phyloP scores from a whole-genome alignment of 2,888 invertebrate species.

The Xanthia icteritia region DNA sequence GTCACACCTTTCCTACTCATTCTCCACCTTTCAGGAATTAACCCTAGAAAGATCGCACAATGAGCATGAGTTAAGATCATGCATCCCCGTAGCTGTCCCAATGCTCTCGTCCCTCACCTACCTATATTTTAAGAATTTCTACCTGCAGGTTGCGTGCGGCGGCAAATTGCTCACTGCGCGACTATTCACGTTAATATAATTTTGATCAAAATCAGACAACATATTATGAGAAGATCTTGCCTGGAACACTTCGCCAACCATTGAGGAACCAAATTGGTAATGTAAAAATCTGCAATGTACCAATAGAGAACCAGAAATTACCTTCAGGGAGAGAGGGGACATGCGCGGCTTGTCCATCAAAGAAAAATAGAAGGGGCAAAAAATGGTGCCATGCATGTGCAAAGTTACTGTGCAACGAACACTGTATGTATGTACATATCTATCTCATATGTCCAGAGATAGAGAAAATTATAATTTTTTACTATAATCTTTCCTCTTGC shows the following conservation, averaged over 20 bases:
- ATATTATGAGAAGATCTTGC: not conserved
- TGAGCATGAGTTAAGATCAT: too few relatives aligned
- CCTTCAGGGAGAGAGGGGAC: not conserved
- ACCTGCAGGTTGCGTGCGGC: not conserved
- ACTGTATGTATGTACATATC: too few relatives aligned
- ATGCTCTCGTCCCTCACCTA: too few relatives aligned
- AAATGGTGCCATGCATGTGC: not conserved
- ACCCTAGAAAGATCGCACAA: too few relatives aligned
- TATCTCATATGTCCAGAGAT: not conserved
- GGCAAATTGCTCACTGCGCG: not conserved
- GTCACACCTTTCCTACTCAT: not conserved
- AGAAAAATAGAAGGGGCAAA: not conserved
- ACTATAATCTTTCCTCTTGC: too few relatives aligned
- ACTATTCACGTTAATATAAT: not conserved
- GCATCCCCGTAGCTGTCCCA: not conserved
- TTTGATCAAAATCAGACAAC: not conserved
- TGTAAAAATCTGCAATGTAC: not conserved
- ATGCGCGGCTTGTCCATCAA: not conserved
- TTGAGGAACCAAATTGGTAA: not conserved
- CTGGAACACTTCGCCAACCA: not conserved
- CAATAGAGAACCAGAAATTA: not conserved
- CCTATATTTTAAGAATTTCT: not conserved
- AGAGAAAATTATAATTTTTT: not conserved
- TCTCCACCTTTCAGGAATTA: not conserved
- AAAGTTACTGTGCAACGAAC: not conserved